Evolutionary conservation across 92 coral and sea anemone genomes (phyloP).

Genomic region (Phenganax marumi): DNA sequence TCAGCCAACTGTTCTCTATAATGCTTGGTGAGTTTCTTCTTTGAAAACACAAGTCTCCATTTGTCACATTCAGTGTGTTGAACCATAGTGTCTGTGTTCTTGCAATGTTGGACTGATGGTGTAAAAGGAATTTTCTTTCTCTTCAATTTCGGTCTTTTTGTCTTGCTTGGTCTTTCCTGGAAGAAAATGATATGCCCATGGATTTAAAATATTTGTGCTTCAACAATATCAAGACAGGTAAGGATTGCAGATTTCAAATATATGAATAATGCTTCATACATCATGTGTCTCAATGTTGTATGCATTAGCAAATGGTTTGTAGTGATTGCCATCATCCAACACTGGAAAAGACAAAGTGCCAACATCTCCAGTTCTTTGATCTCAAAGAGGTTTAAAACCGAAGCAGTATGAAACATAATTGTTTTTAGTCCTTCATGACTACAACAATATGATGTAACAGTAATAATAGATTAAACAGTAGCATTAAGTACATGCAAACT

Average conservation of each 20-base stretch:
- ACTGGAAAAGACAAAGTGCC: constrained; percentile 51
- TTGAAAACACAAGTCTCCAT: constrained; percentile 47
- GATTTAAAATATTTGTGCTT: constrained; percentile 17
- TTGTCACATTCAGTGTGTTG: constrained; percentile 40
- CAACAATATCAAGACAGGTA: neutral
- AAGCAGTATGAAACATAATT: no score
- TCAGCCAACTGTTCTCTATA: constrained; percentile 39
- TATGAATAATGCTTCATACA: constrained; percentile 9
- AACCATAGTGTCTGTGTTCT: constrained; percentile 45
- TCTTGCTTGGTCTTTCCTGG: neutral
- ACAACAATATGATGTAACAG: no score
- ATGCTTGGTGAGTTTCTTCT: constrained; percentile 45
- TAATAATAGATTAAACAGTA: no score
- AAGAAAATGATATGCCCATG: constrained; percentile 11
- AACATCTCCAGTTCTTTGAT: constrained; percentile 38
- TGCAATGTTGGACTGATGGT: constrained; percentile 48
- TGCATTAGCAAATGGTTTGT: constrained; percentile 46
- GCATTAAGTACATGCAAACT: no score
- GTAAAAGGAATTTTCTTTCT: constrained; percentile 33
- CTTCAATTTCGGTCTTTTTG: constrained; percentile 4
- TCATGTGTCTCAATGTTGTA: constrained; percentile 43
- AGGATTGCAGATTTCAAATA: neutral
- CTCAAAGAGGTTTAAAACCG: no score
- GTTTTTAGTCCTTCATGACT: no score
- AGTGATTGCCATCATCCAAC: constrained; percentile 43